Conservation (phyloP, 2,797 vertebrate genomes). For the Chelidonichthys spinosus region DNA sequence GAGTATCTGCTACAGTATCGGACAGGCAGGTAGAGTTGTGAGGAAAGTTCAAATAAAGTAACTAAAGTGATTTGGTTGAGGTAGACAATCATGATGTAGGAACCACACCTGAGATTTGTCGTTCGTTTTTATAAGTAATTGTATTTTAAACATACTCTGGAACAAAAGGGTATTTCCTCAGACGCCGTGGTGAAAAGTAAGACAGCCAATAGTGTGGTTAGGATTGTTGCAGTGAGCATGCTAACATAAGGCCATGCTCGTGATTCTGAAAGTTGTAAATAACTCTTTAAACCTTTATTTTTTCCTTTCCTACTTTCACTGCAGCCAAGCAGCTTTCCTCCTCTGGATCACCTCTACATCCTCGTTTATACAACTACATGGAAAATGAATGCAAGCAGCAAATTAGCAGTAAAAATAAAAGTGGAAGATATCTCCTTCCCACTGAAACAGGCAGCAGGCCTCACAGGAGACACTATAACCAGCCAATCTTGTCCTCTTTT, state of each 20-base stretch:
- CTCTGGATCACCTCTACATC: not conserved
- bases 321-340: not conserved
- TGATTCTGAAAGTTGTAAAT: not conserved
- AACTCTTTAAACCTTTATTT: not conserved
- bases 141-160: too few relatives aligned
- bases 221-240: too few relatives aligned
- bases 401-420: constrained; percentile 3
- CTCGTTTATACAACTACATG: too few relatives aligned
- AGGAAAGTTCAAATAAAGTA: too few relatives aligned
- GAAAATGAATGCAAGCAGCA: not conserved
- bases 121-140: too few relatives aligned
- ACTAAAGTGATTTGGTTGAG: too few relatives aligned
- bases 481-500: not conserved
- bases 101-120: too few relatives aligned
- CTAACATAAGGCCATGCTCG: not conserved
- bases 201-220: not conserved
- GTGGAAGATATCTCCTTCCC: not conserved
- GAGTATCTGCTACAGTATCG: too few relatives aligned
- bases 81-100: too few relatives aligned
- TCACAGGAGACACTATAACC: not conserved
- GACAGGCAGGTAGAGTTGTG: too few relatives aligned
- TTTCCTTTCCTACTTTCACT: not conserved
- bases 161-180: not conserved
- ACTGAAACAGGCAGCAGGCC: constrained; percentile 4
- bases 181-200: not conserved